Percentiles rank a stretch among this genome's conserved stretches.
These are phyloP conservation scores for Elgaria multicarinata DNA, from an alignment of 2,113 vertebrate genomes.

Conservation along the genomic window DNA sequence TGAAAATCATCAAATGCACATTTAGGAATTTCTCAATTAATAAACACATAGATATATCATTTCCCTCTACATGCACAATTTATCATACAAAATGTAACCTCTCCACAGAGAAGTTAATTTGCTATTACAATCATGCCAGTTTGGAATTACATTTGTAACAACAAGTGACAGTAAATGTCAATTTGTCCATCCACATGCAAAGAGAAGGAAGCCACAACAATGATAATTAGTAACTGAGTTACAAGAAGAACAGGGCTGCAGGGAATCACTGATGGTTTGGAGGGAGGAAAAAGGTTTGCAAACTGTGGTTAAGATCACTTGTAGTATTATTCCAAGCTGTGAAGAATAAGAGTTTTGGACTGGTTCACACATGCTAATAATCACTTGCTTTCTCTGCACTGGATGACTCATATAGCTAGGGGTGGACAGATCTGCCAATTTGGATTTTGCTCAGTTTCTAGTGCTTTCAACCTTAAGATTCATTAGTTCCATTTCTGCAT, in stretches of 20 bases:
- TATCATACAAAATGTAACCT: slow-evolving; percentile 18
- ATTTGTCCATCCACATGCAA: slow-evolving; percentile 12
- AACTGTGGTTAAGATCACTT: too few relatives aligned
- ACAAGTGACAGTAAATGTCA: slow-evolving; percentile 19
- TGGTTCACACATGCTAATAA: background rate
- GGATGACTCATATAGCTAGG: background rate
- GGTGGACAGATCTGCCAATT: background rate
- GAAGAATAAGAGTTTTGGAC: background rate
- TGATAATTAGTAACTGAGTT: slow-evolving; percentile 17
- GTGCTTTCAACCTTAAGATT: too few relatives aligned
- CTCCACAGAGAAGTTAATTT: slow-evolving; percentile 28
- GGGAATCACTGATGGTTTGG: background rate
- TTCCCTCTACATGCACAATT: slow-evolving; percentile 23
- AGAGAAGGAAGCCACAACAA: slow-evolving; percentile 6
- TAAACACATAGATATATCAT: slow-evolving; percentile 43
- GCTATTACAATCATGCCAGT: slow-evolving; percentile 4
- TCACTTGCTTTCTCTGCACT: background rate
- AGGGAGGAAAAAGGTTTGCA: background rate
- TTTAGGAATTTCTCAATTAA: background rate
- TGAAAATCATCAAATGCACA: background rate
- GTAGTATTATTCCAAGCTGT: background rate
- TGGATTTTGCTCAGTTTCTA: background rate
- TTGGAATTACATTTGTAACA: slow-evolving; percentile 29
- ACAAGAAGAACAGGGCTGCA: background rate
- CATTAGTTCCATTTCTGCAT: too few relatives aligned